Evolutionary conservation across 2,888 invertebrate species (phyloP), one percentile per base, ranked within the genome.

Genomic region (Tromatobia lineatoria): DNA sequence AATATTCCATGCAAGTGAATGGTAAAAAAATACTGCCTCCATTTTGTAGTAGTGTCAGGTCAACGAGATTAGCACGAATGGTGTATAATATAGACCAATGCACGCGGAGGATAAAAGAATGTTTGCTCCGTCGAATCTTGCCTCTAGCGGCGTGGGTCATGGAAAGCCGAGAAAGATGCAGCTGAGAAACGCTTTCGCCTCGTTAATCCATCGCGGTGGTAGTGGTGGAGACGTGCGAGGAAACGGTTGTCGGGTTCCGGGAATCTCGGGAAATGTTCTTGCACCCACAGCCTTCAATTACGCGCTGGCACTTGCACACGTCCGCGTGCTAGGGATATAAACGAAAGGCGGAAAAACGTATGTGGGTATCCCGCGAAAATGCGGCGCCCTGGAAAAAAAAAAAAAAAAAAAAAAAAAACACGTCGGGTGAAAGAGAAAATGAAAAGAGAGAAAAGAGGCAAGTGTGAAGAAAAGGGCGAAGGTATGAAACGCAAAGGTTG

Each of bases 401-500:
- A 47, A 57, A 74, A 80, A 77, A 4, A 29, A 29, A 54, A 54
- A 29, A 38, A 42, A 38, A 25, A 47, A 57, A 78, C 78, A 74
- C 4, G 54, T 29, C 34, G 34, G 3, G n/a, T n/a, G 18, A 38
- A 34, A 61, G 38, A 38, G 15, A 38, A 61, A 59, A 59, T 34
- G 34, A 61, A 61, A 38, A 61, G 1, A 34, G 34, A 61, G 34
- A 61, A 61, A n/a, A 7, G n/a, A 61, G 34, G 61, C 61, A 38
- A 61, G 61, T 61, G 61, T 61, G 77, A 80, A 20, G 69, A 73
- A 54, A 29, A 70, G 75, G 67, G 79, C 77, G 78, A 78, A 71
- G 77, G 47, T 57, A 82, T 85, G 61, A 86, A 88, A 85, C 61
- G 74, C 67, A 66, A 59, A 42, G 25, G 38, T 54, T 80, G 57